phyloP scores from a whole-genome alignment of 2,113 vertebrate species.

The Amblyornis subalaris region DNA sequence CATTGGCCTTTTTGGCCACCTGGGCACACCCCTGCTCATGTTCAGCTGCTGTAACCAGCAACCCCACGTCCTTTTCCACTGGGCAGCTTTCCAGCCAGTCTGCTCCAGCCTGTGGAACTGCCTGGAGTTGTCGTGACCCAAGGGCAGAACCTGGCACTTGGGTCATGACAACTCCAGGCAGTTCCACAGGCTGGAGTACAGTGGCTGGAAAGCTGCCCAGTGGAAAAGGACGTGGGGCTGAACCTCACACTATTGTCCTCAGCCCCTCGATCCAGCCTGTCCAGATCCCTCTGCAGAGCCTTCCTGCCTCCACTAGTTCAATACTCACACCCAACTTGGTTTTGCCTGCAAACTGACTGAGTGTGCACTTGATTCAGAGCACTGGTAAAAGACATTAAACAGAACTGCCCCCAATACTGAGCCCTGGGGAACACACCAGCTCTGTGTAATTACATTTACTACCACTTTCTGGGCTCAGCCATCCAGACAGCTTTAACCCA shows the following conservation, averaged over 20 bases:
- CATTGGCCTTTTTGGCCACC: not conserved
- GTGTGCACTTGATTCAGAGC: not conserved
- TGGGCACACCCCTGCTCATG: not conserved
- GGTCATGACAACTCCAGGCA: too few relatives aligned
- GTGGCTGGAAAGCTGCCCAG: too few relatives aligned
- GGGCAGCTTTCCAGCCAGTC: not conserved
- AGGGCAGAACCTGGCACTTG: rapidly evolving
- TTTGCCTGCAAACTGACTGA: not conserved
- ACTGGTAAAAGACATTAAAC: not conserved
- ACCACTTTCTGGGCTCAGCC: not conserved
- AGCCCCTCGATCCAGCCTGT: not conserved
- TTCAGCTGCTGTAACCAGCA: not conserved
- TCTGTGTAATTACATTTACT: not conserved
- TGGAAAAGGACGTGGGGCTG: too few relatives aligned
- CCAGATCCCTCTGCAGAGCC: not conserved
- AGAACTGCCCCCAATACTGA: not conserved
- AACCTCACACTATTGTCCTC: not conserved
- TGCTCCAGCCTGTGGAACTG: not conserved
- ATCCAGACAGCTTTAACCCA: not conserved
- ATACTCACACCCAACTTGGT: not conserved
- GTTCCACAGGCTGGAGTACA: too few relatives aligned
- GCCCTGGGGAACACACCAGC: not conserved
- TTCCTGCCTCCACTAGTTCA: not conserved
- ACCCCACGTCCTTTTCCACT: not conserved
- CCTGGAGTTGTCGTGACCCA: not conserved